Percentiles rank a stretch among this genome's conserved stretches.
Evolutionary conservation across 2,113 vertebrate species (phyloP).

Genomic region (Acrocephalus kingi): DNA sequence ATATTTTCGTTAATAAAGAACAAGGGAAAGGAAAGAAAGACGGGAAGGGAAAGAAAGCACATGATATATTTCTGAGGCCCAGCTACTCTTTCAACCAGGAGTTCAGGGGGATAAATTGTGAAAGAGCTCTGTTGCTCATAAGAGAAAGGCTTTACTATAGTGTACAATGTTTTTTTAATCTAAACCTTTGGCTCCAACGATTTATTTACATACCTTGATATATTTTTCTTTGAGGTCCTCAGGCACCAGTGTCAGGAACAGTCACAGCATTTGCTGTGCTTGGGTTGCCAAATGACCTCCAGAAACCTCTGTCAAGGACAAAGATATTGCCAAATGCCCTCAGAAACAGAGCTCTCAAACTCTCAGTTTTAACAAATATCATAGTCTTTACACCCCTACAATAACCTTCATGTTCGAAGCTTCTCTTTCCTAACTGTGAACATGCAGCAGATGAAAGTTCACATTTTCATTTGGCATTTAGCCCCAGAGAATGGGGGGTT

Average conservation of each 20-base stretch:
- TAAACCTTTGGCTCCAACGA: neutral
- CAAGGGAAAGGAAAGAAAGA: neutral
- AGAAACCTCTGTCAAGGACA: neutral
- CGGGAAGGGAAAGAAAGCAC: conserved; percentile 1
- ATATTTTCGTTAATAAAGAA: conserved; percentile 56
- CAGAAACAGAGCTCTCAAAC: neutral
- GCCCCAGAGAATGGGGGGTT: neutral
- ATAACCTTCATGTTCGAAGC: neutral
- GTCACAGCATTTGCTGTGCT: neutral
- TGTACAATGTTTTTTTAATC: neutral
- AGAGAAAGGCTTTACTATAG: neutral
- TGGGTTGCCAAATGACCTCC: neutral
- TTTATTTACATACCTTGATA: conserved; percentile 36
- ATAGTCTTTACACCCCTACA: neutral
- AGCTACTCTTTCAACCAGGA: neutral
- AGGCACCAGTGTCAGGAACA: neutral
- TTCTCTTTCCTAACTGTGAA: neutral
- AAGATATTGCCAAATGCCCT: neutral
- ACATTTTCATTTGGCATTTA: neutral
- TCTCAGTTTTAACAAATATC: neutral
- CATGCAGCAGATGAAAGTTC: neutral
- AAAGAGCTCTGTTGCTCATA: neutral
- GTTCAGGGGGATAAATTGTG: neutral
- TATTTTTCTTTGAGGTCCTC: conserved; percentile 7
- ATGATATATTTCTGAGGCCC: neutral